These are phyloP conservation scores for Synaphobranchus kaupii DNA, from an alignment of 2,797 vertebrate species.

Conservation along the genomic window DNA sequence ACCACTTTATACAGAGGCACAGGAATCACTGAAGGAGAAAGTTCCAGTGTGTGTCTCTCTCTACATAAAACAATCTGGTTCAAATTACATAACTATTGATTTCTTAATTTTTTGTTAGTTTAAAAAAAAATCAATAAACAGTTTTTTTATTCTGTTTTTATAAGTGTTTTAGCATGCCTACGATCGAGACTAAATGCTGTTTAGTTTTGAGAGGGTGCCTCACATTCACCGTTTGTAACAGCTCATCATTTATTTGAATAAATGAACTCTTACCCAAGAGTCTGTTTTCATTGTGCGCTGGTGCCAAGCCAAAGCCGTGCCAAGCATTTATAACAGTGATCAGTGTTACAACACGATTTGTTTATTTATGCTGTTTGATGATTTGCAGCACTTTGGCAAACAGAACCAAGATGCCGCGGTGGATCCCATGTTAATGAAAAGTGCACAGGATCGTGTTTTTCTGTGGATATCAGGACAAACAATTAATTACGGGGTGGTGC, in stretches of 20 bases:
- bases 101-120: background rate
- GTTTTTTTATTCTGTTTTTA: no score
- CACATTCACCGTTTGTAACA: background rate
- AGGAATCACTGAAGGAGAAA: conserved; percentile 8
- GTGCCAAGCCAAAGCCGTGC: background rate
- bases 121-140: no score
- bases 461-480: background rate
- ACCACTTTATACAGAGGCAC: background rate
- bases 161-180: background rate
- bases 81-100: background rate
- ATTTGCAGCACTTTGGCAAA: conserved; percentile 34
- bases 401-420: background rate
- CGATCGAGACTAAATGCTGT: conserved; percentile 29
- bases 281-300: conserved; percentile 36
- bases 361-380: background rate
- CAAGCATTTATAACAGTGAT: background rate
- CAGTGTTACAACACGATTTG: background rate
- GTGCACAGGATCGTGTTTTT: background rate
- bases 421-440: background rate
- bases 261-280: conserved; percentile 64
- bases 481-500: background rate
- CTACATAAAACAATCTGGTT: background rate
- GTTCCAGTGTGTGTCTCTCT: conserved; percentile 23
- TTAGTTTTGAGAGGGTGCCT: conserved; percentile 21
- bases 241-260: conserved; percentile 9